These are phyloP conservation scores for Sibirionetta formosa DNA, from an alignment of 2,797 vertebrate species.

Conservation along the genomic window DNA sequence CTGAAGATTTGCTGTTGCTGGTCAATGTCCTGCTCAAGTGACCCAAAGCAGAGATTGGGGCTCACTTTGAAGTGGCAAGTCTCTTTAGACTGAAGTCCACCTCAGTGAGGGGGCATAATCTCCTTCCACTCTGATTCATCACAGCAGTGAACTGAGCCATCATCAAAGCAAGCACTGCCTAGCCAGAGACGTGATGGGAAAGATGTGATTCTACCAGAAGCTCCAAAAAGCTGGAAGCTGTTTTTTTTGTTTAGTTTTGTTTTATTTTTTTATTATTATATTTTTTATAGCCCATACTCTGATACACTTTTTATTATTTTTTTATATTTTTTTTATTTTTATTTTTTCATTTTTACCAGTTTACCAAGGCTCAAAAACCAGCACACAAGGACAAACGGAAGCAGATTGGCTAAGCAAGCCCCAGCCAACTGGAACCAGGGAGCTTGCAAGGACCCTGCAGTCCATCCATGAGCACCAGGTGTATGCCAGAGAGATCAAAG, in stretches of 20 bases:
- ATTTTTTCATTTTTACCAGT: background rate
- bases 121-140: background rate
- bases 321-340: background rate
- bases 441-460: background rate
- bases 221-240: accelerated
- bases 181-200: accelerated
- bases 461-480: background rate
- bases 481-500: accelerated
- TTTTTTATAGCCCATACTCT: accelerated
- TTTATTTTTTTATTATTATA: background rate
- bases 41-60: background rate
- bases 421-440: too few relatives aligned
- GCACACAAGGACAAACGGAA: background rate
- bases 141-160: background rate
- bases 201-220: background rate
- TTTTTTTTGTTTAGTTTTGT: background rate
- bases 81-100: background rate
- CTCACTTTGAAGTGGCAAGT: background rate
- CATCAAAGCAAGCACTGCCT: accelerated
- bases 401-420: background rate
- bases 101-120: background rate
- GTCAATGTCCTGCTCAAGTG: accelerated
- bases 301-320: background rate
- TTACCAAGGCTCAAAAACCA: background rate
- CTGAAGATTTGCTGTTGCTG: background rate